These are phyloP conservation scores for Diabrotica virgifera DNA, from an alignment of 1,140 invertebrate genomes.

Conservation along the genomic window DNA sequence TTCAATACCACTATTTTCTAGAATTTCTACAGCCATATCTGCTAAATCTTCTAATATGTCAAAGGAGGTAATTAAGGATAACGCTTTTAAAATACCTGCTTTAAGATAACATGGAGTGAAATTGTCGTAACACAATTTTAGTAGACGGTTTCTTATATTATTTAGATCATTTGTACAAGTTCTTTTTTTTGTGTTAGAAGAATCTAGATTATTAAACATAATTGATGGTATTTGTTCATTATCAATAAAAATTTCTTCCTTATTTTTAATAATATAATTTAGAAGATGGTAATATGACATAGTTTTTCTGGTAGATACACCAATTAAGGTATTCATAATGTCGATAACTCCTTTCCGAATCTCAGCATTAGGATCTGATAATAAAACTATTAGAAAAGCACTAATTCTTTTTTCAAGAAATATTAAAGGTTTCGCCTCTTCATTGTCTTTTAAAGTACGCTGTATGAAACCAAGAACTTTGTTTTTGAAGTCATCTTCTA, in stretches of 20 bases:
- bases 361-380: conserved; percentile 52
- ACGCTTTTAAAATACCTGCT: conserved; percentile 49
- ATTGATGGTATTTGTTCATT: conserved; percentile 57
- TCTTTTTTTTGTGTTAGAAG: conserved; percentile 26
- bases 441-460: conserved; percentile 5
- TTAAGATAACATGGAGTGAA: conserved; percentile 49
- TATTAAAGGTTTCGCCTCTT: conserved; percentile 5
- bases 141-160: conserved; percentile 45
- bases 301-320: conserved; percentile 10
- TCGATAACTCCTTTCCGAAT: conserved; percentile 50
- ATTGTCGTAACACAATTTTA: conserved; percentile 37
- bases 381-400: conserved; percentile 48
- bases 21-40: conserved; percentile 42
- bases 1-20: conserved; percentile 42
- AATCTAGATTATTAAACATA: conserved; percentile 53
- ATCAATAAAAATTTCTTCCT: conserved; percentile 60
- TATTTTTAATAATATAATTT: conserved; percentile 26
- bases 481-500: conserved; percentile 10
- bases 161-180: conserved; percentile 32
- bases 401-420: conserved; percentile 26
- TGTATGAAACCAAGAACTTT: conserved; percentile 14
- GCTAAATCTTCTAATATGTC: conserved; percentile 49
- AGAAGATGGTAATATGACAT: conserved; percentile 22
- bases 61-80: conserved; percentile 55
- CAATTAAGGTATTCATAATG: conserved; percentile 38